Conservation (phyloP, 1,140 invertebrate species). For the Anastrepha obliqua region DNA sequence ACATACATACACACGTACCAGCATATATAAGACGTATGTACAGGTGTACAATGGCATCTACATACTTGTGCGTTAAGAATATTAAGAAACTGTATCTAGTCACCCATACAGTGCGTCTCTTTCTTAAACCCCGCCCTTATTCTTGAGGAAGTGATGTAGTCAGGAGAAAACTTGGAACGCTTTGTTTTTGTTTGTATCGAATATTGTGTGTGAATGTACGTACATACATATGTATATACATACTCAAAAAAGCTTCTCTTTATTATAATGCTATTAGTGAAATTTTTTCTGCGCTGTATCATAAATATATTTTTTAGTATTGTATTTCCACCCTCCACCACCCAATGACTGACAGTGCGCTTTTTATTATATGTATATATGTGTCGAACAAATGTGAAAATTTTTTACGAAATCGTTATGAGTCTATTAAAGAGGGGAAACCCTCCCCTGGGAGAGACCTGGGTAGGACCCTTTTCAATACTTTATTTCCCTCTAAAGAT, state of each 20-base stretch:
- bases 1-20: neutral
- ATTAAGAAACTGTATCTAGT: conserved; percentile 31
- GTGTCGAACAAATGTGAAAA: too few relatives aligned
- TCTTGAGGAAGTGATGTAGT: conserved; percentile 38
- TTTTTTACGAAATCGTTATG: too few relatives aligned
- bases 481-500: too few relatives aligned
- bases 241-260: neutral
- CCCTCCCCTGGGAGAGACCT: too few relatives aligned
- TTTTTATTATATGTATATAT: too few relatives aligned
- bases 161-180: conserved; percentile 7
- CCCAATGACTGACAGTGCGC: too few relatives aligned
- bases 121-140: conserved; percentile 49
- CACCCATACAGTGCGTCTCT: conserved; percentile 25
- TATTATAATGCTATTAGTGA: neutral
- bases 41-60: neutral
- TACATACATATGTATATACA: neutral
- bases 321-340: too few relatives aligned
- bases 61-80: conserved; percentile 36
- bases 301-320: too few relatives aligned
- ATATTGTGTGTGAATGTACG: neutral
- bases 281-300: neutral
- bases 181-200: too few relatives aligned
- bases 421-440: too few relatives aligned
- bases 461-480: too few relatives aligned
- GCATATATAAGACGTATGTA: neutral